Conservation (phyloP, 2,113 vertebrate species). For the Neomonachus schauinslandi region DNA sequence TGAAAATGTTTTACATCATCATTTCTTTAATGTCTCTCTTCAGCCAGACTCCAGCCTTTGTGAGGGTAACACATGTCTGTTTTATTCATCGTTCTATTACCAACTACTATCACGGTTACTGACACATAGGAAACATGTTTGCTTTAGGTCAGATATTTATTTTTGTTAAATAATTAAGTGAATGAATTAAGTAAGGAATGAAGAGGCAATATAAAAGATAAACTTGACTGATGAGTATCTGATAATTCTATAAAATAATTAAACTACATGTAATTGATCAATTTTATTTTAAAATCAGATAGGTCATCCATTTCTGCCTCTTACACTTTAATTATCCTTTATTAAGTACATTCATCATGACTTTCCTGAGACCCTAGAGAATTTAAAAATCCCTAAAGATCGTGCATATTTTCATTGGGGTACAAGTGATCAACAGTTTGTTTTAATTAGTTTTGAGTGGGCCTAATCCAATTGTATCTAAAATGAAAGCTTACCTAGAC, state of each 20-base stretch:
- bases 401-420: neutral
- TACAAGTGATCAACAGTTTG: constrained; percentile 33
- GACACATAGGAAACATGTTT: neutral
- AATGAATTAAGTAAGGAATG: neutral
- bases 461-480: neutral
- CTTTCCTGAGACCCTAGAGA: neutral
- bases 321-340: constrained; percentile 35
- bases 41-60: neutral
- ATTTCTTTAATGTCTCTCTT: neutral
- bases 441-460: constrained; percentile 49
- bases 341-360: constrained; percentile 14
- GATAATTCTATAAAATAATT: constrained; percentile 45
- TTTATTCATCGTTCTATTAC: neutral
- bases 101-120: neutral
- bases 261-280: constrained; percentile 46
- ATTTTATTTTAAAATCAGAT: constrained; percentile 53
- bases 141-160: neutral
- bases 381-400: constrained; percentile 33
- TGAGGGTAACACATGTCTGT: neutral
- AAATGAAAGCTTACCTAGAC: neutral
- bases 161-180: constrained; percentile 25
- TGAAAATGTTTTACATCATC: neutral
- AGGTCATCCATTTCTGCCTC: neutral
- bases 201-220: neutral
- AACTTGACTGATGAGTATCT: neutral